Evolutionary conservation across 35 echinoderm and acorn worm species (phyloP), one percentile per base, ranked within the genome.

Genomic region (Ptychodera flava): DNA sequence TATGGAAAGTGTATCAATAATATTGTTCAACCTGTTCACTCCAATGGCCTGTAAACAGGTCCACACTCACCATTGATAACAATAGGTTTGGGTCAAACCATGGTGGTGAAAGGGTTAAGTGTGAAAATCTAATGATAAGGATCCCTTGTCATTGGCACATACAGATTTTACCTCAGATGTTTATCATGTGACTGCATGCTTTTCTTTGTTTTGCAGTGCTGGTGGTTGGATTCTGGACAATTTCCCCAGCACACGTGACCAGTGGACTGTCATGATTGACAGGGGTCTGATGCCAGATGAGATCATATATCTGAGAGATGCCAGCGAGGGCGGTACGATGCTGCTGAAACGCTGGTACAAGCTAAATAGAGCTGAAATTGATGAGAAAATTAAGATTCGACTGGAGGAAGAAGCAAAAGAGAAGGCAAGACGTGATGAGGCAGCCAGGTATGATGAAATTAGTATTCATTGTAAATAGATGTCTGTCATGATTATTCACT

Each of bases 181-280:
- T n/a, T n/a, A n/a, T n/a, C n/a, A n/a, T n/a, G n/a, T n/a, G n/a
- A n/a, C n/a, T n/a, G n/a, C n/a, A n/a, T n/a, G n/a, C n/a, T n/a
- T n/a, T n/a, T n/a, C n/a, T n/a, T n/a, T n/a, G n/a, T n/a, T n/a
- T 34, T 6, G 31, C 85, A 99, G 96, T 81, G 96, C 92, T 86
- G 96, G 96, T 88, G 96, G 96, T 32, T 99, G 96, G 96, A 90
- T 99, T 76, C 38, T 99, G 16, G 96, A 99, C 38, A 99, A 99
- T 76, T 99, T 99, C 35, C 96, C 96, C 33, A 88, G 90, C n/a
- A 88, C 96, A 33, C 85, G 96, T 28, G 96, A 99, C 28, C 96
- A 99, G 88, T 94, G 93, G 93, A 99, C 88, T 16, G 88, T 92
- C 14, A 81, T 99, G 64, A 92, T 99, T 75, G 96, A 99, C 34